These are phyloP conservation scores for Sorex fumeus DNA, from an alignment of 2,113 vertebrate genomes.

Conservation along the genomic window DNA sequence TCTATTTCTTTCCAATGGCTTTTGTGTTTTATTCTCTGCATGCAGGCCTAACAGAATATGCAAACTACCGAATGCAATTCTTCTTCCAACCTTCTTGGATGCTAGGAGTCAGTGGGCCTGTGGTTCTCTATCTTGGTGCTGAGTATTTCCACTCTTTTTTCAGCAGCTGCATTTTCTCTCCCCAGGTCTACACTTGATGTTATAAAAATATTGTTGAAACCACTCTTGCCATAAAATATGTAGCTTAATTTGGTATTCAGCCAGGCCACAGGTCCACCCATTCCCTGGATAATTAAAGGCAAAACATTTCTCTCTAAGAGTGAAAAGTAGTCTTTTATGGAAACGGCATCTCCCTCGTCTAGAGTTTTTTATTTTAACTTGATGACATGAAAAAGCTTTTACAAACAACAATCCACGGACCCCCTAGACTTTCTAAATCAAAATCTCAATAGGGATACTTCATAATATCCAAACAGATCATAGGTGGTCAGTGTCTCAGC, in stretches of 20 bases:
- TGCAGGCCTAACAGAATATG: not conserved
- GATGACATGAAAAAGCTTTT: not conserved
- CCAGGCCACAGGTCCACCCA: not conserved
- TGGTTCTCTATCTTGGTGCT: no score
- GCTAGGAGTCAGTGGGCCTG: no score
- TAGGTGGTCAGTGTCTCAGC: accelerated
- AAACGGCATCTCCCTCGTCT: not conserved
- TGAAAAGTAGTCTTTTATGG: not conserved
- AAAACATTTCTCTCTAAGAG: not conserved
- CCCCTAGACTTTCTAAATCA: not conserved
- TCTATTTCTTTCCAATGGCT: not conserved
- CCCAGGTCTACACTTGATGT: not conserved
- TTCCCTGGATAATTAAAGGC: not conserved
- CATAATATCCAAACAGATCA: not conserved
- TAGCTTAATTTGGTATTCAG: not conserved
- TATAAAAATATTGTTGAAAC: not conserved
- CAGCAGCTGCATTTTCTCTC: not conserved
- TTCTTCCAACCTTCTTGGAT: no score
- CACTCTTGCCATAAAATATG: not conserved
- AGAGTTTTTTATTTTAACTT: not conserved
- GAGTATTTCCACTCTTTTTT: no score
- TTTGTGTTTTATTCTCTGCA: not conserved
- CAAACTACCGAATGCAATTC: not conserved
- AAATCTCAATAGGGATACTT: not conserved
- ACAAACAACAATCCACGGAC: not conserved